Conservation (phyloP, 2,888 invertebrate species). For the Oscheius onirici region DNA sequence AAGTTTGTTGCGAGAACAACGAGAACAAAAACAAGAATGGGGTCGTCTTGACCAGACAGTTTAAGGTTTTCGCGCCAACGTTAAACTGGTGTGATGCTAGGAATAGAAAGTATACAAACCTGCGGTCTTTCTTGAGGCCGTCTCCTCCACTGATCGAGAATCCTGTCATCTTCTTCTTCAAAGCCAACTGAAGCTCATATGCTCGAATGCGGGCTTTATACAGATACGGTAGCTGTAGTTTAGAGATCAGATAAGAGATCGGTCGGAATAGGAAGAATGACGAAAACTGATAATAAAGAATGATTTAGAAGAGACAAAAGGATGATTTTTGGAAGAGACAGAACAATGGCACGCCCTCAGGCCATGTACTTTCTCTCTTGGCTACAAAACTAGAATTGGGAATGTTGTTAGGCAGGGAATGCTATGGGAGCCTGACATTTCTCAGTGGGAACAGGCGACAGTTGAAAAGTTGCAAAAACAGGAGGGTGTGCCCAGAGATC, state of each 20-base stretch:
- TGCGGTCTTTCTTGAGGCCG: constrained; percentile 5
- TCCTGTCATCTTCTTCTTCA: constrained; percentile 23
- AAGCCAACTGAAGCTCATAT: background rate
- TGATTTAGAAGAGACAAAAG: background rate
- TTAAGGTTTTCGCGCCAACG: background rate
- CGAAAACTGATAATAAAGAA: background rate
- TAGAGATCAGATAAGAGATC: background rate
- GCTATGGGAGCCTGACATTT: background rate
- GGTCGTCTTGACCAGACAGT: background rate
- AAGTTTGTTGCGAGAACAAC: no score
- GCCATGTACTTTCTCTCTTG: background rate
- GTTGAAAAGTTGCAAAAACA: background rate
- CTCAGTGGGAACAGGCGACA: background rate
- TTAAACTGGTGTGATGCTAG: background rate
- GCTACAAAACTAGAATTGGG: background rate
- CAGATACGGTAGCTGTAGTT: constrained; percentile 10
- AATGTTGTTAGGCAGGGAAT: background rate
- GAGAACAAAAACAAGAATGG: no score
- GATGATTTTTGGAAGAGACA: background rate
- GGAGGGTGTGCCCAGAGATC: no score
- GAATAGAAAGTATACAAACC: background rate
- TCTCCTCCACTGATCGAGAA: constrained; percentile 13
- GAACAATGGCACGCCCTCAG: background rate
- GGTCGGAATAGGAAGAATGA: background rate
- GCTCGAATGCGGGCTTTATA: background rate